These are phyloP conservation scores for Anastatus disparis DNA, from an alignment of 1,140 invertebrate species.

Conservation along the genomic window DNA sequence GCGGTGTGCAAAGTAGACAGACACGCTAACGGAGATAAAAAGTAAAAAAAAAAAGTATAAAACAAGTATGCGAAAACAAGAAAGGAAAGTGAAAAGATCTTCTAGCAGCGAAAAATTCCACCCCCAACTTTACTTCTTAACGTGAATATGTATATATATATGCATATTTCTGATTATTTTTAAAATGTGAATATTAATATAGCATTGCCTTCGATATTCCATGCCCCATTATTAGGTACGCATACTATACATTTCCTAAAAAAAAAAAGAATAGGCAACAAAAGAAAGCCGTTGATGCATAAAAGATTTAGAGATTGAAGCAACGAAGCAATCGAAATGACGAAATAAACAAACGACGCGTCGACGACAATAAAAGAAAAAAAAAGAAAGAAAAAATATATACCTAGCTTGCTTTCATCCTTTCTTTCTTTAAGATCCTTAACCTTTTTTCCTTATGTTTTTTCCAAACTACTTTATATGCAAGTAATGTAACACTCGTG, in stretches of 20 bases:
- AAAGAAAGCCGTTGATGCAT: constrained; percentile 11
- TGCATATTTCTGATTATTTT: too few species aligned
- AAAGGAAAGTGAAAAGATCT: too few species aligned
- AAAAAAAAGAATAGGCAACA: not conserved
- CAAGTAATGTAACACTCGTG: constrained; percentile 4
- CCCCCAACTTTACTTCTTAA: too few species aligned
- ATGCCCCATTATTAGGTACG: constrained; percentile 12
- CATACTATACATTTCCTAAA: not conserved
- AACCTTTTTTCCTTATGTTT: too few species aligned
- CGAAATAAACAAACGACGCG: constrained; percentile 13
- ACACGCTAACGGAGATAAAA: not conserved
- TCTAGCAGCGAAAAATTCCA: too few species aligned
- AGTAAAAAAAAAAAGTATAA: not conserved
- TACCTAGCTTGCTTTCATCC: too few species aligned
- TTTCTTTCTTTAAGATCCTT: too few species aligned
- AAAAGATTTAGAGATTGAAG: constrained; percentile 12
- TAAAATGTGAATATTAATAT: not conserved
- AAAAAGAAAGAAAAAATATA: too few species aligned
- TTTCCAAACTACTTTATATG: constrained; percentile 23
- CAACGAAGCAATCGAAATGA: constrained; percentile 7
- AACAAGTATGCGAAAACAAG: too few species aligned
- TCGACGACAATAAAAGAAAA: too few species aligned
- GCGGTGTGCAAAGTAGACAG: constrained; percentile 6
- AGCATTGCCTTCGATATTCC: not conserved
- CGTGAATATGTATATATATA: too few species aligned